phyloP scores from a whole-genome alignment of 2,797 vertebrate genomes.

The Coregonus ussuriensis region DNA sequence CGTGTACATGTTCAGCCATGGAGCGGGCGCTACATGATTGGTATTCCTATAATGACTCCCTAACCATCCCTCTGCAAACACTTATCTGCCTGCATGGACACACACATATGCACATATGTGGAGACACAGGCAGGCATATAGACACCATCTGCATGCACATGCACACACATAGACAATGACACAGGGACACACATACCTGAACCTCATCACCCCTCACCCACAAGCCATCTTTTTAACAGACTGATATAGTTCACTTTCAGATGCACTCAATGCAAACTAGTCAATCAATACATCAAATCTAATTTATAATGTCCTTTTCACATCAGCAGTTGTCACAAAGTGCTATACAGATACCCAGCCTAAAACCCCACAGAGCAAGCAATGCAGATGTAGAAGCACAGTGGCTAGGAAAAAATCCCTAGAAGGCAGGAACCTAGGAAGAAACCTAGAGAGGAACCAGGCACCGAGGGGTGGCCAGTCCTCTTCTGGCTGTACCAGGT shows the following conservation, averaged over 20 bases:
- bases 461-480: too few species aligned
- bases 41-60: neutral
- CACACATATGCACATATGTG: conserved; percentile 2
- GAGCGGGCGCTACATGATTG: conserved; percentile 2
- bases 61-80: conserved; percentile 1
- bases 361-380: too few species aligned
- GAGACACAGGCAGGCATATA: neutral
- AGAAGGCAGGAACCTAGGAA: too few species aligned
- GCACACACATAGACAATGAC: conserved; percentile 6
- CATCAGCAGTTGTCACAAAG: too few species aligned
- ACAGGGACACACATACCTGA: conserved; percentile 10
- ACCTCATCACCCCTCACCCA: neutral
- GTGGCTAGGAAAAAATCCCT: too few species aligned
- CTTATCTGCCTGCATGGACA: neutral
- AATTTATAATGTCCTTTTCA: too few species aligned
- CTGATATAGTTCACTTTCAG: neutral
- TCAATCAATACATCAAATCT: too few species aligned
- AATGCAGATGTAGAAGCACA: too few species aligned
- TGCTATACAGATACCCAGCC: too few species aligned
- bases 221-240: neutral
- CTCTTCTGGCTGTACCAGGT: too few species aligned
- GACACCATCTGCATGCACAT: conserved; percentile 4
- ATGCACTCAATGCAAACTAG: neutral
- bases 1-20: conserved; percentile 3
- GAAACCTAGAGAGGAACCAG: too few species aligned